Conservation (phyloP, 2,888 invertebrate species). For the Parascotia fuliginaria region DNA sequence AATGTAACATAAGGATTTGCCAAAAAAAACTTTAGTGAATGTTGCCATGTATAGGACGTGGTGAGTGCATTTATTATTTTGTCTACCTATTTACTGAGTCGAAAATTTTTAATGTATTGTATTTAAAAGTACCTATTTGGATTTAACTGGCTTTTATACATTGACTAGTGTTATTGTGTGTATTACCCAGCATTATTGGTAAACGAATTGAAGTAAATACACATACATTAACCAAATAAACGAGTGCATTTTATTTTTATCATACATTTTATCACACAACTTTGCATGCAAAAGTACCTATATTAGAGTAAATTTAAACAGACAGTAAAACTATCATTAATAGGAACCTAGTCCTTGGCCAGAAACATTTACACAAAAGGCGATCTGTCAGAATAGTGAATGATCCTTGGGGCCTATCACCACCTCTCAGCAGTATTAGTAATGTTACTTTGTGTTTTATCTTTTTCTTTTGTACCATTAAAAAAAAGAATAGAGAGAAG, state of each 20-base stretch:
- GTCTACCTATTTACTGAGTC: slow-evolving; percentile 62
- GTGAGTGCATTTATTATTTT: slow-evolving; percentile 78
- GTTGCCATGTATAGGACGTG: slow-evolving; percentile 76
- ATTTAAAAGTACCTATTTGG: slow-evolving; percentile 60
- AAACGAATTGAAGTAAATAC: slow-evolving; percentile 70
- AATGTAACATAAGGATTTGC: slow-evolving; percentile 61
- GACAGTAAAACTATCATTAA: too few species aligned
- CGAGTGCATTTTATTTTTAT: slow-evolving; percentile 41
- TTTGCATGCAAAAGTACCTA: too few species aligned
- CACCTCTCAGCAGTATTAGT: too few species aligned
- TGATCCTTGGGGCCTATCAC: too few species aligned
- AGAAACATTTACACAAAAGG: too few species aligned
- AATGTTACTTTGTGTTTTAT: too few species aligned
- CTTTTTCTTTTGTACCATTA: too few species aligned
- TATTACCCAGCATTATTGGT: slow-evolving; percentile 69
- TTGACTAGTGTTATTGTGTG: slow-evolving; percentile 72
- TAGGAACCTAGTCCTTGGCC: too few species aligned
- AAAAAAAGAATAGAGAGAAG: too few species aligned
- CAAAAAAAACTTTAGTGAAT: slow-evolving; percentile 65
- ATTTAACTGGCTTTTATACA: slow-evolving; percentile 75
- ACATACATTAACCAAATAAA: slow-evolving; percentile 65
- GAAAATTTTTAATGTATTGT: slow-evolving; percentile 62
- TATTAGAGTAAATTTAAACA: too few species aligned
- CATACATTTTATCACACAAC: not conserved
- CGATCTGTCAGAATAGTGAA: too few species aligned